Evolutionary conservation across 1,140 invertebrate species (phyloP).

Genomic region (Acromyrmex heyeri): DNA sequence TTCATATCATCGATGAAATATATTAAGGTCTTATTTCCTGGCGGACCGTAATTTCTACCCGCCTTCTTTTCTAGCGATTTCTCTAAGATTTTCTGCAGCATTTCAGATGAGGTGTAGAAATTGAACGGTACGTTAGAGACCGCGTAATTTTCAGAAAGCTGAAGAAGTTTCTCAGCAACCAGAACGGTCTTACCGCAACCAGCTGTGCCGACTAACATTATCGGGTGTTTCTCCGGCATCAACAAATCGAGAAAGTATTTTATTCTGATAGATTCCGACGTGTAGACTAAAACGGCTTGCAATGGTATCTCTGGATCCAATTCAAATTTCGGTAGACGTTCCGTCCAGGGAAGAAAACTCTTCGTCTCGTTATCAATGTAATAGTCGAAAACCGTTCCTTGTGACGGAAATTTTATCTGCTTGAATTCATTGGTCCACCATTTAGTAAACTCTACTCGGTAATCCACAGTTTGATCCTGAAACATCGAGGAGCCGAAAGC

Average conservation of each 20-base stretch:
- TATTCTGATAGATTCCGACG: conserved; percentile 96
- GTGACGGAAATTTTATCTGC: conserved; percentile 95
- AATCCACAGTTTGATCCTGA: conserved; percentile 95
- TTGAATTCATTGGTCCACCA: conserved; percentile 99
- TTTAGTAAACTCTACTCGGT: conserved; percentile 96
- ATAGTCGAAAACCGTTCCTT: conserved; percentile 98
- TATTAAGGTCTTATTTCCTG: conserved; percentile 97
- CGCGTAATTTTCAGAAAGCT: conserved; percentile 94
- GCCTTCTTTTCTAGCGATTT: conserved; percentile 99
- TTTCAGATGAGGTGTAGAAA: conserved; percentile 98
- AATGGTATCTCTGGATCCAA: conserved; percentile 96
- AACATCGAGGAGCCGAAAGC: conserved; percentile 98
- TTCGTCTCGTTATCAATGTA: conserved; percentile 96
- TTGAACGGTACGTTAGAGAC: conserved; percentile 98
- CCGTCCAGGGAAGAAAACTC: conserved; percentile 95
- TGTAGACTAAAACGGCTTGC: conserved; percentile 97
- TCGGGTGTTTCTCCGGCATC: conserved; percentile 95
- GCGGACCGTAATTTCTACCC: conserved; percentile 97
- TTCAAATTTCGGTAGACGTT: conserved; percentile 95
- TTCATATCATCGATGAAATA: conserved; percentile 99
- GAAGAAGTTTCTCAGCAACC: conserved; percentile 94
- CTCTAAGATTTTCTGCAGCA: conserved; percentile 97
- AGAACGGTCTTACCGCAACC: conserved; percentile 97
- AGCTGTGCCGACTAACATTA: conserved; percentile 97
- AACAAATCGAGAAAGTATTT: conserved; percentile 96